Percentiles rank a stretch among this genome's conserved stretches.
Conservation (phyloP, 1,140 invertebrate species). For the Apis florea region DNA sequence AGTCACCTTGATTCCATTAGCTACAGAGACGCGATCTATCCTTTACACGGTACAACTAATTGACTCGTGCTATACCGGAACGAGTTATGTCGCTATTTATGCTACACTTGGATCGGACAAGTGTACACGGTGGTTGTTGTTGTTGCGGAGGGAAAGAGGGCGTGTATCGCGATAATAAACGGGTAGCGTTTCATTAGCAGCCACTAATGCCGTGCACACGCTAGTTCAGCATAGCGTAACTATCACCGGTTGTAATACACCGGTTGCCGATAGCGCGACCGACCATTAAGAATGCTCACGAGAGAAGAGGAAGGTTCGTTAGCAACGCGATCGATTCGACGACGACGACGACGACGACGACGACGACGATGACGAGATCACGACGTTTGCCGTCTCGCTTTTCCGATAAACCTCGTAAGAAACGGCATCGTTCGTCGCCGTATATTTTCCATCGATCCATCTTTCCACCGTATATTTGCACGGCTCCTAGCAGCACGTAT, state of each 20-base stretch:
- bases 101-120: constrained; percentile 38
- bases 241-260: constrained; percentile 60
- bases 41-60: constrained; percentile 56
- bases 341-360: constrained; percentile 2
- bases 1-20: constrained; percentile 44
- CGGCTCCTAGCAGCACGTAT: neutral
- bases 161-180: constrained; percentile 56
- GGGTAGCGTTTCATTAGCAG: constrained; percentile 61
- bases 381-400: neutral
- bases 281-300: constrained; percentile 57
- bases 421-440: neutral
- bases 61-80: constrained; percentile 60
- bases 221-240: constrained; percentile 60
- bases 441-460: neutral
- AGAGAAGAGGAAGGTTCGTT: constrained; percentile 57
- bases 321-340: constrained; percentile 15
- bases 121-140: constrained; percentile 3
- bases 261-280: constrained; percentile 47
- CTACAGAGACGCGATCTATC: constrained; percentile 50
- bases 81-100: constrained; percentile 66
- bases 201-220: constrained; percentile 61
- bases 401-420: neutral
- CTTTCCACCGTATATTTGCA: neutral
- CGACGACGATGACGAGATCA: constrained; percentile 7
- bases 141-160: neutral